Evolutionary conservation across 1,140 invertebrate genomes (phyloP), one percentile per base, ranked within the genome.

Genomic region (Glomeris maerens): DNA sequence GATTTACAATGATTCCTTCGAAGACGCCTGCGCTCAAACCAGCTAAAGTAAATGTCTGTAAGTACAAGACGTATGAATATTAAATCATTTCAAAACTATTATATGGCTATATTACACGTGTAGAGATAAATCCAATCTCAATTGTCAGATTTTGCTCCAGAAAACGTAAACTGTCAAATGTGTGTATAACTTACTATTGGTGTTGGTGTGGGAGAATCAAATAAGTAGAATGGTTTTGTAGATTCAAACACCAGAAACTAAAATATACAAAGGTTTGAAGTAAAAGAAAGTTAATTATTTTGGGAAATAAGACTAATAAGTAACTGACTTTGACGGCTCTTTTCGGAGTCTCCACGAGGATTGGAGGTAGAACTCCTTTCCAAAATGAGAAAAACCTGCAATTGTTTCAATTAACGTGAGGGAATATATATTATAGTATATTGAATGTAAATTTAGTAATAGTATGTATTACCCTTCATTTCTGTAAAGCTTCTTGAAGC

Each of bases 321-420:
- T 4, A 14, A 10, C 28, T 3, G n/a, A 78, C 76, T 68, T 95
- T 94, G 0, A 88, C 81, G 42, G 89, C 90, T 62, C 90, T 64
- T 70, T 95, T 95, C 3, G 90, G 91, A 27, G 89, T 94, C 72
- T 95, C 90, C n/a, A 84, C 87, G 48, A 94, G 62, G 60, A 94
- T 81, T 7, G 90, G 90, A 2, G 90, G 89, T 54, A 94, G 56
- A 57, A 94, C 87, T 51, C 90, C 90, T 74, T 92, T 92, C 78
- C 85, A 92, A 68, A 84, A 86, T 23, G 83, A 79, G 50, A 77
- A 70, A 20, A 66, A 52, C 2, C 47, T 54, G 27, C 21, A 49
- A 47, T n/a, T n/a, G n/a, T n/a, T n/a, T n/a, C n/a, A n/a, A n/a
- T n/a, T n/a, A 22, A n/a, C 27, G 0, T 4, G 21, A 41, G 3